phyloP scores from a whole-genome alignment of 2,797 vertebrate species.

The Chaunax sp. region DNA sequence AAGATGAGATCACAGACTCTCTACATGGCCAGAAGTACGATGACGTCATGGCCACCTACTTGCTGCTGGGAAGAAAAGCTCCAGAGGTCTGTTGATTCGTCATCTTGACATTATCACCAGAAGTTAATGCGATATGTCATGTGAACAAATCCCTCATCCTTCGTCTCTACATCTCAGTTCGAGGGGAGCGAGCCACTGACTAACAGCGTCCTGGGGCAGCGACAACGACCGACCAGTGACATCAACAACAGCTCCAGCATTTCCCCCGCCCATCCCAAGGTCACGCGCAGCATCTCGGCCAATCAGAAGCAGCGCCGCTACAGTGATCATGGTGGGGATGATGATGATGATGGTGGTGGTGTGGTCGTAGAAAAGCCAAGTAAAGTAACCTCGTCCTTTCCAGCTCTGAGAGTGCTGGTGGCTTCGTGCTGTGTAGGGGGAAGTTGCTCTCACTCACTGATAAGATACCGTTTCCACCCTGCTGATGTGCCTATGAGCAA shows the following conservation, averaged over 20 bases:
- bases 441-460: slow-evolving; percentile 62
- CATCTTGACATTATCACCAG: slow-evolving; percentile 17
- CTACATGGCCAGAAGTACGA: slow-evolving; percentile 94
- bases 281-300: slow-evolving; percentile 96
- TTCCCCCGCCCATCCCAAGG: slow-evolving; percentile 98
- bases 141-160: neutral
- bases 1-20: slow-evolving; percentile 95
- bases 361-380: slow-evolving; percentile 83
- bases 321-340: slow-evolving; percentile 86
- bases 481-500: slow-evolving; percentile 29
- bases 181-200: slow-evolving; percentile 94
- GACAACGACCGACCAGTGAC: slow-evolving; percentile 95
- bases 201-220: slow-evolving; percentile 90
- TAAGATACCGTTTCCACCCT: neutral
- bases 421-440: slow-evolving; percentile 69
- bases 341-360: slow-evolving; percentile 82
- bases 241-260: slow-evolving; percentile 96
- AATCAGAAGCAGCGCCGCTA: slow-evolving; percentile 91
- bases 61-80: slow-evolving; percentile 95
- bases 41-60: slow-evolving; percentile 98
- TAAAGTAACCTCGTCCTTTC: slow-evolving; percentile 78
- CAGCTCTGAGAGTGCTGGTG: slow-evolving; percentile 80
- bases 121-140: neutral
- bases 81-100: slow-evolving; percentile 85
- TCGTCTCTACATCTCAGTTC: slow-evolving; percentile 81